These are phyloP conservation scores for Linhomoeus sp. DNA, from an alignment of 2,888 invertebrate species.

Conservation along the genomic window DNA sequence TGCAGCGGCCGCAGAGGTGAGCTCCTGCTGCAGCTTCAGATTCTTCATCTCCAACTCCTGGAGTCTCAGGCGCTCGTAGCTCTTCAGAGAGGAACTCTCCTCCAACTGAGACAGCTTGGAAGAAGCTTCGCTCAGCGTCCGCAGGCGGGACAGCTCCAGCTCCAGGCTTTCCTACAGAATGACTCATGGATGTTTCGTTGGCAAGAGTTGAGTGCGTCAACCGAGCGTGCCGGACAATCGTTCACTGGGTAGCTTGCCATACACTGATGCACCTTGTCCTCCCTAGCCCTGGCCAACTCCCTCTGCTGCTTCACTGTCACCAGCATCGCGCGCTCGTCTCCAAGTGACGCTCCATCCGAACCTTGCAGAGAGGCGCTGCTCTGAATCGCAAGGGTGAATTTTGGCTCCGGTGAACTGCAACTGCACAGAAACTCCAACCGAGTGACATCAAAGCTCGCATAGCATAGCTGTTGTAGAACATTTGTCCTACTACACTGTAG, in stretches of 20 bases:
- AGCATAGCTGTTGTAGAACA: too few species aligned
- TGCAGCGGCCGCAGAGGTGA: background rate
- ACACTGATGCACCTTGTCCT: background rate
- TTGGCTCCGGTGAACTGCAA: too few species aligned
- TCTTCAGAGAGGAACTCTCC: background rate
- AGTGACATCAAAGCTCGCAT: too few species aligned
- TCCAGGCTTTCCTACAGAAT: background rate
- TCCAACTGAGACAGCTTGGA: background rate
- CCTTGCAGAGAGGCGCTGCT: too few species aligned
- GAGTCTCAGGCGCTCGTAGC: background rate
- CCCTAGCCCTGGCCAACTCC: background rate
- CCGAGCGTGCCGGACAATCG: too few species aligned
- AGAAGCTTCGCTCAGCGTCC: background rate
- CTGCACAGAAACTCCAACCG: too few species aligned
- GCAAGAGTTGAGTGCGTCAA: too few species aligned
- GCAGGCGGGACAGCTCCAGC: background rate
- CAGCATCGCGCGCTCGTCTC: background rate
- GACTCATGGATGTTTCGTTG: too few species aligned
- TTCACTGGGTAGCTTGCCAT: background rate
- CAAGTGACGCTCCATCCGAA: too few species aligned
- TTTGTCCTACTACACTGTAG: too few species aligned
- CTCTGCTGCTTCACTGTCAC: background rate
- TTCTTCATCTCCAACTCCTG: background rate
- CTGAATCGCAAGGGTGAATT: too few species aligned
- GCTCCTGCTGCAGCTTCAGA: background rate